Percentiles rank a stretch among this genome's conserved stretches.
These are phyloP conservation scores for Salvator merianae DNA, from an alignment of 2,113 vertebrate genomes.

Conservation along the genomic window DNA sequence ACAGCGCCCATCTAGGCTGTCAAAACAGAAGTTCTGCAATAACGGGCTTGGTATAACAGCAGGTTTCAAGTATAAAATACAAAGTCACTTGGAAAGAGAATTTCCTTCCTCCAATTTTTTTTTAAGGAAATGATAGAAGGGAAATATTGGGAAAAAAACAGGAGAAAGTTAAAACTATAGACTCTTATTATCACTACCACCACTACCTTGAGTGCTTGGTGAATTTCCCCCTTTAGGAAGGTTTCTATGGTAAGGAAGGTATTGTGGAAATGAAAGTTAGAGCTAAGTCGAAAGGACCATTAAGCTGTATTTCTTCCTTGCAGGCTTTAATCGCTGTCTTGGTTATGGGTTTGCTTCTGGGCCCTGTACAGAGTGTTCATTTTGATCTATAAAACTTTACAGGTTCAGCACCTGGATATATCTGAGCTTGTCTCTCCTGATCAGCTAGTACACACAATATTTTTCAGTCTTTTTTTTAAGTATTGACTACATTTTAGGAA, in stretches of 20 bases:
- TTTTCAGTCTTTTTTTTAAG: too few relatives aligned
- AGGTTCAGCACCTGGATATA: too few relatives aligned
- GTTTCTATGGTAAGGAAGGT: background rate
- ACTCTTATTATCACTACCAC: too few relatives aligned
- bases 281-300: background rate
- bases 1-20: background rate
- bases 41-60: background rate
- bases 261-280: background rate
- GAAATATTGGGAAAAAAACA: background rate
- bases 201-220: too few relatives aligned
- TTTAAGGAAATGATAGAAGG: background rate
- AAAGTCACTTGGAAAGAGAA: background rate
- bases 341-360: too few relatives aligned
- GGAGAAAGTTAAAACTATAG: too few relatives aligned
- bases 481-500: too few relatives aligned
- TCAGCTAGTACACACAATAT: too few relatives aligned
- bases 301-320: background rate
- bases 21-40: constrained; percentile 1
- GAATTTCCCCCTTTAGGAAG: background rate
- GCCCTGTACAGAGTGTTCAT: too few relatives aligned
- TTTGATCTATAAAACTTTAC: too few relatives aligned
- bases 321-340: too few relatives aligned
- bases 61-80: background rate
- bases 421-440: too few relatives aligned
- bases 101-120: background rate